phyloP scores from a whole-genome alignment of 2,797 vertebrate genomes.

The Lateolabrax maculatus region DNA sequence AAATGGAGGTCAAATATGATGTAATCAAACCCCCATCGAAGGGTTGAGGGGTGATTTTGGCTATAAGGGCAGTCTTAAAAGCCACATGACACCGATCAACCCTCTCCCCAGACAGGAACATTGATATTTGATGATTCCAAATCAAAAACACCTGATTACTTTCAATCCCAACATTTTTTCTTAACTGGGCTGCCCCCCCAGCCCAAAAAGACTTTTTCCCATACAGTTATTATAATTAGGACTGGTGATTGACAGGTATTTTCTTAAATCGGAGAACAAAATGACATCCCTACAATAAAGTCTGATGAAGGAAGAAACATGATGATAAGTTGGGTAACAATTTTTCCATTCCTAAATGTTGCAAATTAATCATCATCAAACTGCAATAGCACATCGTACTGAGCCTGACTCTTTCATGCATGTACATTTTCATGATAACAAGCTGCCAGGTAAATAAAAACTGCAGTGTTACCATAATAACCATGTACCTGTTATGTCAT shows the following conservation, averaged over 20 bases:
- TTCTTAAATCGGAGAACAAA: no score
- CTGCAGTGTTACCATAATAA: not conserved
- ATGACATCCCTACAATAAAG: not conserved
- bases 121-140: not conserved
- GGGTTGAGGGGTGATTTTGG: not conserved
- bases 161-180: not conserved
- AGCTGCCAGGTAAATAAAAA: not conserved
- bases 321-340: no score
- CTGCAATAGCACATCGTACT: not conserved
- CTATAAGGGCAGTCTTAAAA: not conserved
- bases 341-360: not conserved
- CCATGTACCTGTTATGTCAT: not conserved
- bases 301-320: not conserved
- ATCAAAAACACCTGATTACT: not conserved
- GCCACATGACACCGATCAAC: not conserved
- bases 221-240: not conserved
- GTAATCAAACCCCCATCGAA: not conserved
- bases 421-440: not conserved
- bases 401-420: not conserved
- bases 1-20: not conserved
- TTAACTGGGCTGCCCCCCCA: not conserved
- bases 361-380: not conserved
- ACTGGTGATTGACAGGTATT: no score
- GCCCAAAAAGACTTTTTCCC: no score
- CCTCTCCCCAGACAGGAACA: not conserved